Evolutionary conservation across 2,113 vertebrate species (phyloP).

Genomic region (Pachypanchax playfairii): DNA sequence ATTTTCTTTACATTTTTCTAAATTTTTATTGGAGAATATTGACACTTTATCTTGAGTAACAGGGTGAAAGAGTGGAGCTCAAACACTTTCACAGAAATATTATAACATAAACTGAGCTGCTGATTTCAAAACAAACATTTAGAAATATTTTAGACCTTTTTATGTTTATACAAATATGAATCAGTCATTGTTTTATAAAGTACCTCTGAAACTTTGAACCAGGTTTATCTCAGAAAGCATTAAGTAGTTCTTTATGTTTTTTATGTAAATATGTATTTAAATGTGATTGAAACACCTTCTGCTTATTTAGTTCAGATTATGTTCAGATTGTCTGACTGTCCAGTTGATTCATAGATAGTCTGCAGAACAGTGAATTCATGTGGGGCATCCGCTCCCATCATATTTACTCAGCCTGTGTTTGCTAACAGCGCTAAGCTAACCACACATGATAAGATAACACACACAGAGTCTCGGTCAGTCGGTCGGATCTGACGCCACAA

Average conservation of each 20-base stretch:
- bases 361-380: constrained; percentile 39
- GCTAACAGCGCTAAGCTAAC: constrained; percentile 62
- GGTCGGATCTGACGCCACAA: constrained; percentile 32
- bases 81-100: too few species aligned
- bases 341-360: constrained; percentile 49
- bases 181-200: too few species aligned
- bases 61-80: too few species aligned
- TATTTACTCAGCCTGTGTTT: constrained; percentile 70
- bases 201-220: background rate
- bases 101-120: too few species aligned
- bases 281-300: constrained; percentile 3
- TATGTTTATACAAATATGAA: too few species aligned
- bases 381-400: constrained; percentile 49
- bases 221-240: background rate
- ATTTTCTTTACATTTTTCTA: too few species aligned
- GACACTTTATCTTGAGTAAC: too few species aligned
- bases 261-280: background rate
- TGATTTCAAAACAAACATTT: too few species aligned
- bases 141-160: too few species aligned
- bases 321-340: constrained; percentile 25
- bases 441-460: constrained; percentile 56
- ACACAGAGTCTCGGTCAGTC: constrained; percentile 31
- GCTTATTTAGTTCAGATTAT: constrained; percentile 25
- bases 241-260: background rate
- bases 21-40: too few species aligned